Evolutionary conservation across 1,140 invertebrate species (phyloP), one percentile per base, ranked within the genome.

Genomic region (Bombus ignitus): DNA sequence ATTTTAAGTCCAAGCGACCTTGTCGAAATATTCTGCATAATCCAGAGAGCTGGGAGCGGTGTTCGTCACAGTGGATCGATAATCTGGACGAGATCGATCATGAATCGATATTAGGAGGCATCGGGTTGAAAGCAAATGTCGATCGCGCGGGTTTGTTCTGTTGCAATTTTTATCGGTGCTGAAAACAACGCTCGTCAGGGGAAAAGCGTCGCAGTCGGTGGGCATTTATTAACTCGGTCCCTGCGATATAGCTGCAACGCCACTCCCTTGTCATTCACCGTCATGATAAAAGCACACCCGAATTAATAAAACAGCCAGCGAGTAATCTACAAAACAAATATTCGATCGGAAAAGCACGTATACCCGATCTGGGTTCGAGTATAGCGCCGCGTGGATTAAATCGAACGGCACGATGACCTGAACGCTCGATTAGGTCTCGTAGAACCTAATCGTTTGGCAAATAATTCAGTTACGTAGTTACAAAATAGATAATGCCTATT

Each of bases 281-380:
- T 53, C 65, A 22, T 62, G 44, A 70, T 39, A 80, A 79, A 70
- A 70, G 42, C 71, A 13, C 37, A 44, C 47, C 47, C 47, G 47
- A 53, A 35, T 82, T 82, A 75, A 75, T 82, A 66, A 75, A 75
- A 82, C 47, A 53, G 18, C 18, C 47, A 18, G 25, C 15, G 12
- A 28, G 32, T 75, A 75, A 75, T 82, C 66, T 65, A 53, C 25
- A 47, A 47, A 75, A 82, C 59, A 59, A 75, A 75, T 73, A 42
- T 44, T n/a, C 71, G 80, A 53, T 53, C 18, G 47, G 18, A 65
- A 22, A 22, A 47, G 9, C 32, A 57, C 37, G 53, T 73, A n/a
- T 47, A 12, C 3, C 28, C 42, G 77, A 12, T 25, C 62, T 12
- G n/a, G 66, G 37, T 37, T 32, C n/a, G 28, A 32, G 79, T 62